phyloP scores from a whole-genome alignment of 2,113 vertebrate genomes.

The Pristiophorus japonicus region DNA sequence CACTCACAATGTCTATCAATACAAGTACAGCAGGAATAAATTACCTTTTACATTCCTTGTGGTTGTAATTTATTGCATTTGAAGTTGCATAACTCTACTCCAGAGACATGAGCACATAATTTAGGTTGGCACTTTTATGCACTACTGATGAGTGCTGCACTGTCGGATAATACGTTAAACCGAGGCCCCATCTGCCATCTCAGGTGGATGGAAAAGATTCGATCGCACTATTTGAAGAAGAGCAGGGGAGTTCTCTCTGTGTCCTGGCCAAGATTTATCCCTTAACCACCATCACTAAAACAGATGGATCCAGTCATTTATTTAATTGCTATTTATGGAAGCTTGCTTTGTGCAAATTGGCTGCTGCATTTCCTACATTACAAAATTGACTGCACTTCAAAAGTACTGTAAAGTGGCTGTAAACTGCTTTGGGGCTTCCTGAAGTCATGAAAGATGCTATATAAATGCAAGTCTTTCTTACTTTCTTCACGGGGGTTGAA shows the following conservation, averaged over 20 bases:
- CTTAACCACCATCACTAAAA: neutral
- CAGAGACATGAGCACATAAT: conserved; percentile 8
- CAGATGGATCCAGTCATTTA: neutral
- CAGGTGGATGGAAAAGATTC: neutral
- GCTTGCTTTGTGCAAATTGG: neutral
- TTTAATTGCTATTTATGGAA: neutral
- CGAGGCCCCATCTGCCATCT: neutral
- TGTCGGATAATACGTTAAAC: neutral
- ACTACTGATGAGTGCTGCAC: neutral
- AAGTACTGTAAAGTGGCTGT: neutral
- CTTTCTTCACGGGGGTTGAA: neutral
- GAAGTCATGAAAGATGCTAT: neutral
- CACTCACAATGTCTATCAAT: neutral
- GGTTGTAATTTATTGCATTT: neutral
- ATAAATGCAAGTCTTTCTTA: neutral
- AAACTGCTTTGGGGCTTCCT: neutral
- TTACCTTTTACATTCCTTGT: conserved; percentile 20
- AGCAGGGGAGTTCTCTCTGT: neutral
- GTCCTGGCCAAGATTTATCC: neutral
- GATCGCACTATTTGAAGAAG: neutral
- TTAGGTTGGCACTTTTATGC: neutral
- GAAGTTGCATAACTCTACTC: neutral
- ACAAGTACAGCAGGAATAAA: conserved; percentile 10
- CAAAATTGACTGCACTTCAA: neutral
- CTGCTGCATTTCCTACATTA: neutral